A percentile compares a stretch with the other conserved stretches of the same genome.
phyloP scores from a whole-genome alignment of 2,888 invertebrate genomes.

The Caenorhabditis sp. region DNA sequence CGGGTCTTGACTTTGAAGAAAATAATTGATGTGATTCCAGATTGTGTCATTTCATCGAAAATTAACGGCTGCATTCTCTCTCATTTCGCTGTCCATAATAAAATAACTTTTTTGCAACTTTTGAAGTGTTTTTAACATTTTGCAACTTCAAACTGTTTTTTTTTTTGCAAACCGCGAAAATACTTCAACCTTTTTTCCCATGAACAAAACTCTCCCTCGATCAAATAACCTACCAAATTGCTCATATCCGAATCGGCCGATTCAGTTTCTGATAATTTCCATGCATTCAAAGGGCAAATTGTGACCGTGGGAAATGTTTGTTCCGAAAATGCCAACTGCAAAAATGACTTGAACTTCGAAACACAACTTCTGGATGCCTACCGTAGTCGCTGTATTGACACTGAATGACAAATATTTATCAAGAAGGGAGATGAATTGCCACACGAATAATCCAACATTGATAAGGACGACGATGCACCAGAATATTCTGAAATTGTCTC shows the following conservation, averaged over 20 bases:
- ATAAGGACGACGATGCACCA: conserved; percentile 59
- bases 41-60: no score
- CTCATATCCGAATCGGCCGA: conserved; percentile 34
- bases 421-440: conserved; percentile 57
- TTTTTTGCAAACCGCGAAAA: neutral
- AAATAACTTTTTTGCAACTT: no score
- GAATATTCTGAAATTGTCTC: conserved; percentile 46
- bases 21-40: no score
- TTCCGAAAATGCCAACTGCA: conserved; percentile 64
- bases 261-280: conserved; percentile 48
- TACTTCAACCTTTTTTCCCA: neutral
- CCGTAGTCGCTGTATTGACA: conserved; percentile 63
- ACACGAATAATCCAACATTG: conserved; percentile 54
- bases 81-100: no score
- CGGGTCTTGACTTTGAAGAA: no score
- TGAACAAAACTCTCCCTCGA: neutral
- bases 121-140: neutral
- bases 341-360: neutral
- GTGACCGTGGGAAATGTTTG: conserved; percentile 67
- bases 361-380: conserved; percentile 21
- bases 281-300: conserved; percentile 68
- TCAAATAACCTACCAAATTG: conserved; percentile 34
- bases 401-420: conserved; percentile 55
- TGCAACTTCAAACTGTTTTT: no score
- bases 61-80: no score